phyloP scores from a whole-genome alignment of 2,888 invertebrate genomes.

The Xestia rhomboidea region DNA sequence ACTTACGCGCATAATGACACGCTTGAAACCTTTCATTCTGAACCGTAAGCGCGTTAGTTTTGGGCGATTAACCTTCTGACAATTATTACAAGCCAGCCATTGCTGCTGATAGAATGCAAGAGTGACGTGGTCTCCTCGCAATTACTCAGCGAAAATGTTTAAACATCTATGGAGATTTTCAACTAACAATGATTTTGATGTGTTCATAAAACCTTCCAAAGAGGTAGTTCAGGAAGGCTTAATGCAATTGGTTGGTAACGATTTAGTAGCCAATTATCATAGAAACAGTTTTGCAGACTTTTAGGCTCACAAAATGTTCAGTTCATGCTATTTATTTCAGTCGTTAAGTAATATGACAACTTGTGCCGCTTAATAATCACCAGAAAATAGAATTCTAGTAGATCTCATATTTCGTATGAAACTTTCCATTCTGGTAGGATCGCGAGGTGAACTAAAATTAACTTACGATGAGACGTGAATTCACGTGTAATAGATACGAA shows the following conservation, averaged over 20 bases:
- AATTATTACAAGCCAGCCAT: slow-evolving; percentile 62
- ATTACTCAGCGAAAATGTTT: not conserved
- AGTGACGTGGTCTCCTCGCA: not conserved
- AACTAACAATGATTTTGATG: slow-evolving; percentile 1
- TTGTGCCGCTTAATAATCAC: slow-evolving; percentile 49
- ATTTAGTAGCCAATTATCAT: not conserved
- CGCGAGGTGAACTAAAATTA: slow-evolving; percentile 82
- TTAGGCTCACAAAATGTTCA: slow-evolving; percentile 19
- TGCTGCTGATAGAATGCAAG: slow-evolving; percentile 46
- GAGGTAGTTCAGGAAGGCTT: not conserved
- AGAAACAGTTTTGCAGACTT: not conserved
- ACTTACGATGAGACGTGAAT: slow-evolving; percentile 77
- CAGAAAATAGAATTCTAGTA: slow-evolving; percentile 58
- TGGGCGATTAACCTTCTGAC: slow-evolving; percentile 76
- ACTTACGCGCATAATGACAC: slow-evolving; percentile 82
- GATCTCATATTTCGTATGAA: slow-evolving; percentile 71
- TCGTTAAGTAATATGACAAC: slow-evolving; percentile 34
- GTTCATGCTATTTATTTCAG: not conserved
- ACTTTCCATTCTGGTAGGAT: slow-evolving; percentile 80
- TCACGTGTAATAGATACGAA: slow-evolving; percentile 74
- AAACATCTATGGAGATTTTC: not conserved
- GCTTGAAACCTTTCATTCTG: slow-evolving; percentile 75
- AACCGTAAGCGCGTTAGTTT: slow-evolving; percentile 74
- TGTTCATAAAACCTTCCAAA: not conserved
- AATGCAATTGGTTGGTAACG: not conserved